Evolutionary conservation across 2,888 invertebrate species (phyloP), one percentile per base, ranked within the genome.

Genomic region (Eristalinus aeneus): DNA sequence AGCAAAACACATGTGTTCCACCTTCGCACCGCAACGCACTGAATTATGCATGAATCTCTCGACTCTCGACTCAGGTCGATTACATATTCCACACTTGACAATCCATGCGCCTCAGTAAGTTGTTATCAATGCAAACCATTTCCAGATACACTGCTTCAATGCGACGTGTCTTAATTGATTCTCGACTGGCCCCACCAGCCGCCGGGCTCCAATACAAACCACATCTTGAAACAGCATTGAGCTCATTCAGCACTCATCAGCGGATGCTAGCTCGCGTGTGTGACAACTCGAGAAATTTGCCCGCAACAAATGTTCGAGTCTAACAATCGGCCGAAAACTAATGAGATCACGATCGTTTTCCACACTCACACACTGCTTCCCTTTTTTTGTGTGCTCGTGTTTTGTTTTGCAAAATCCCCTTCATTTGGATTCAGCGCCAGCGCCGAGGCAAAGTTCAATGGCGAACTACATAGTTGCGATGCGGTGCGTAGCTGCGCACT

Each of bases 261-360:
- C 4, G 2, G 10, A 39, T 32, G 56, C 39, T 27, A 74, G 53
- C 31, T 12, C 53, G 31, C 3, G 22, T 32, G 2, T 32, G 6
- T 22, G 74, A 75, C 67, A 72, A 76, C 65, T 34, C 67, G 61
- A 75, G 27, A 61, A 79, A 65, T 76, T 75, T 80, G 67, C 31
- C 20, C 68, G 39, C 56, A 32, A 23, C 63, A 74, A 85, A 80
- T 79, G 75, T 79, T 84, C 69, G 60, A 56, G 65, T 11, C 12
- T 56, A 20, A 22, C 64, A 65, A 32, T 67, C 79, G 68, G 63
- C 71, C 65, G 75, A 34, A 75, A 84, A 76, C 75, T 77, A 85
- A 85, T 85, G 85, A 85, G 85, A 81, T 85, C 85, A 85, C 76
- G 63, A 76, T 81, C 68, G 85, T 76, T 60, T 65, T 60, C 58